Percentiles rank a stretch among this genome's conserved stretches.
Conservation (phyloP, 2,888 invertebrate species). For the Cistogaster globosa region DNA sequence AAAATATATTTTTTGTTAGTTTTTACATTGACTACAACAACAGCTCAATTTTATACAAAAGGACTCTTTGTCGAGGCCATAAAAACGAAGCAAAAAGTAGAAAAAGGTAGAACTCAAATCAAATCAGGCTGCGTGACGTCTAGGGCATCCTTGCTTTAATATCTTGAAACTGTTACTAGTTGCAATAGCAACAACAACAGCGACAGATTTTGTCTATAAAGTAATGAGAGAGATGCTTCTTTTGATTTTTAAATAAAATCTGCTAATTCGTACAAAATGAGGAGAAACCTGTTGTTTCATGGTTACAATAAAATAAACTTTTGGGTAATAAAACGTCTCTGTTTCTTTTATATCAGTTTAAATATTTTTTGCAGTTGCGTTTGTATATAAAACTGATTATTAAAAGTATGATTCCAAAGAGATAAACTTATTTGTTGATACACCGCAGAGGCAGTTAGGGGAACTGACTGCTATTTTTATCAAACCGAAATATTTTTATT, state of each 20-base stretch:
- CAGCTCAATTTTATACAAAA: constrained; percentile 24
- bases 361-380: too few species aligned
- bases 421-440: too few species aligned
- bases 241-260: not conserved
- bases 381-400: too few species aligned
- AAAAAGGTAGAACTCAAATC: constrained; percentile 20
- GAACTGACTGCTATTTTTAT: too few species aligned
- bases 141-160: constrained; percentile 59
- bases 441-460: too few species aligned
- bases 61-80: constrained; percentile 52
- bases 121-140: constrained; percentile 66
- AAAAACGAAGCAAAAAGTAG: constrained; percentile 18
- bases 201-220: too few species aligned
- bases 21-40: constrained; percentile 10
- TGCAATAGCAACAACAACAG: not conserved
- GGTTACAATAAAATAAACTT: too few species aligned
- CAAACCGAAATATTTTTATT: too few species aligned
- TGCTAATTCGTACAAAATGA: not conserved
- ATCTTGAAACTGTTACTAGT: constrained; percentile 10
- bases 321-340: too few species aligned
- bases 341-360: too few species aligned
- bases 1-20: constrained; percentile 22
- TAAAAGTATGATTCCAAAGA: too few species aligned
- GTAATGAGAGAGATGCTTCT: not conserved
- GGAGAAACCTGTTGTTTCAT: too few species aligned